Percentiles rank a stretch among this genome's conserved stretches.
Conservation (phyloP, 2,888 invertebrate species). For the Sepioteuthis lessoniana region DNA sequence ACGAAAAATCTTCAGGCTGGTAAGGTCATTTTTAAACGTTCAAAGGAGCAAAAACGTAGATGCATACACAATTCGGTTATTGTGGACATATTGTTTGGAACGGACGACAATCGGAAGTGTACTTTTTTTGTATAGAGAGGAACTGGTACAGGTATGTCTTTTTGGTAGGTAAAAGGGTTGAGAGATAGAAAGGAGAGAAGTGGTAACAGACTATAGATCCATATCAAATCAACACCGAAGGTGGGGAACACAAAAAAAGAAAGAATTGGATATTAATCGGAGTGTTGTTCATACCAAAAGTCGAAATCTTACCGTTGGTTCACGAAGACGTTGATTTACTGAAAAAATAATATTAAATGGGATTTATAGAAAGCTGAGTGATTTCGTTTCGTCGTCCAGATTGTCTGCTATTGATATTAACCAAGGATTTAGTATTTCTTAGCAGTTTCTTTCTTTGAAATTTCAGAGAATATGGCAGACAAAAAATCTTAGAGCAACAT, state of each 20-base stretch:
- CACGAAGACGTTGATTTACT: not conserved
- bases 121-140: not conserved
- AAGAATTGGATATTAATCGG: not conserved
- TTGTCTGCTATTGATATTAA: not conserved
- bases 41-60: not conserved
- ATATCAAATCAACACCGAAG: not conserved
- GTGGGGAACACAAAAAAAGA: not conserved
- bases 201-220: not conserved
- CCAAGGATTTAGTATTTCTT: not conserved
- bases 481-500: no score
- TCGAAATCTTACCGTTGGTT: conserved; percentile 6
- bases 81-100: not conserved
- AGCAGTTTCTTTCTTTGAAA: not conserved
- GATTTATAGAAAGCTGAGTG: not conserved
- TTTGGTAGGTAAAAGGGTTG: not conserved
- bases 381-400: not conserved
- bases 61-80: not conserved
- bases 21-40: not conserved
- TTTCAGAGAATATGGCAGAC: not conserved
- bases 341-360: not conserved
- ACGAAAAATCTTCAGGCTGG: not conserved
- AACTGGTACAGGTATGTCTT: not conserved
- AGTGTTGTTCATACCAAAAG: not conserved
- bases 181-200: not conserved
- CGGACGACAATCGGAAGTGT: not conserved